Base-by-base conservation (phyloP, 2,888 invertebrate species). In the Agrotis exclamationis region DNA sequence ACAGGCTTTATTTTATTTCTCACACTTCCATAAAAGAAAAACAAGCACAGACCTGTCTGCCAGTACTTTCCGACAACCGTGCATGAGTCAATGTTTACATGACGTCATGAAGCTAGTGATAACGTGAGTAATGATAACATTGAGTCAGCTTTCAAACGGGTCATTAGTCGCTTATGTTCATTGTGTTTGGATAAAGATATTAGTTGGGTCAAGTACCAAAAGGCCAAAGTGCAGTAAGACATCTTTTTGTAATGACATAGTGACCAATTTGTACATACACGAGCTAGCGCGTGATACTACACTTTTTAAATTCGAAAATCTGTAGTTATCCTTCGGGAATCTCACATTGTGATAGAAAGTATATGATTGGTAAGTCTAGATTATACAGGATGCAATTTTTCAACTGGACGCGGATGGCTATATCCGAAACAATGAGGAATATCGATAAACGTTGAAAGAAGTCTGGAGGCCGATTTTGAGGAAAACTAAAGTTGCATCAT, bases 41-140 rank as follows among this genome's bases (percentile, higher is more conserved):
- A 53, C 76, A 79, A 18, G 80, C 63, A 62, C 59, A 66, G 64
- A 65, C 62, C 58, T 63, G 84, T 84, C 85, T 84, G 83, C 58
- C 48, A 22, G 72, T 79, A 73, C 47, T 75, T 85, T 82, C 86
- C 69, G 47, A 74, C 81, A 83, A 80, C 63, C 63, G 11, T 22
- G 4, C 18, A 64, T 85, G 85, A 83, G 45, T 83, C 81, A 78
- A 64, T 79, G 79, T 76, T 83, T 73, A 70, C 63, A 56, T 85
- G 85, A 82, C 85, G 79, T 85, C 85, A 83, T 16, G 20, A 13
- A 5, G 48, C 57, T 9, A 54, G 16, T 77, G 86, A 80, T 85
- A 85, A 85, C 75, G 71, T 82, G 85, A 81, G 74, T 78, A 77
- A 79, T 58, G 74, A 85, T 82, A 84, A 78, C 66, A 62, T 50